A percentile compares a stretch with the other conserved stretches of the same genome.
Evolutionary conservation across 2,888 invertebrate genomes (phyloP).

Genomic region (Pelosia muscerda): DNA sequence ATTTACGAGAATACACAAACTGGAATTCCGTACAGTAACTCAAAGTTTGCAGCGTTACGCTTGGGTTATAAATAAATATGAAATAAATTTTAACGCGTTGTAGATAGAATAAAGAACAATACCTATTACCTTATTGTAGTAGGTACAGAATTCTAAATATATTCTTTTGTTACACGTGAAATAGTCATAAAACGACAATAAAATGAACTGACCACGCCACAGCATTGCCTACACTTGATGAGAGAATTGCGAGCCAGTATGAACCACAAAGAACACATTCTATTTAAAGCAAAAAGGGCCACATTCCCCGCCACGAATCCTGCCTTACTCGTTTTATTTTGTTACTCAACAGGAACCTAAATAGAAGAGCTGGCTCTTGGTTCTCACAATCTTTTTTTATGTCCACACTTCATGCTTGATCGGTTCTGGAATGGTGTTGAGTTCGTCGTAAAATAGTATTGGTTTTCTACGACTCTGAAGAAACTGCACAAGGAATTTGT

Average conservation of each 20-base stretch:
- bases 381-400: constrained; percentile 48
- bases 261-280: constrained; percentile 38
- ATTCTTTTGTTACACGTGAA: constrained; percentile 13
- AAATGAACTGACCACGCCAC: constrained; percentile 12
- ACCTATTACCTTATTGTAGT: background rate
- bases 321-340: constrained; percentile 54
- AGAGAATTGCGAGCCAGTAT: constrained; percentile 41
- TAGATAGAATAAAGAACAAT: background rate
- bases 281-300: constrained; percentile 56
- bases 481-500: constrained; percentile 17
- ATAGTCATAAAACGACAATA: constrained; percentile 13
- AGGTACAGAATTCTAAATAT: background rate
- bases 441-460: constrained; percentile 34
- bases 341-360: constrained; percentile 46
- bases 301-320: constrained; percentile 61
- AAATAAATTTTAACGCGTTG: background rate
- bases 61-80: background rate
- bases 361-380: constrained; percentile 49
- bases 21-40: background rate
- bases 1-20: background rate
- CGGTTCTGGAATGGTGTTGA: constrained; percentile 30
- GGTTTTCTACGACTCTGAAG: constrained; percentile 29
- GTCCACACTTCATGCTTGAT: constrained; percentile 41
- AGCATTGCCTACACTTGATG: constrained; percentile 27
- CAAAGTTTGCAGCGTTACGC: background rate